A percentile compares a stretch with the other conserved stretches of the same genome.
phyloP scores from a whole-genome alignment of 2,888 invertebrate genomes.

The Temnothorax ravouxi region DNA sequence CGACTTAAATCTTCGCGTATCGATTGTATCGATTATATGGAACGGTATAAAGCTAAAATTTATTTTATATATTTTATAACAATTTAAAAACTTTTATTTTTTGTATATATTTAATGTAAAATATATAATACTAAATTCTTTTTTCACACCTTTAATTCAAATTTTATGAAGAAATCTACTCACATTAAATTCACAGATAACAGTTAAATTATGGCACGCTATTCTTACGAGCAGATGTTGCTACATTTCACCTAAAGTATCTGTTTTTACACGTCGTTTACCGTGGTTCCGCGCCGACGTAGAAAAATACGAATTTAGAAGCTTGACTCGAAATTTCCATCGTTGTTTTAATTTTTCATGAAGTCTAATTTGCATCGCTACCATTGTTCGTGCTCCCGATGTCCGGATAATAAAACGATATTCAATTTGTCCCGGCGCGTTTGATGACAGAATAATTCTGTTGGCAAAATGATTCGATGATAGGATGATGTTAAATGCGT shows the following conservation, averaged over 20 bases:
- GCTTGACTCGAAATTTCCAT: neutral
- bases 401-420: conserved; percentile 3
- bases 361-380: neutral
- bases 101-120: neutral
- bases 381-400: neutral
- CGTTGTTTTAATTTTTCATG: conserved; percentile 12
- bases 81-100: neutral
- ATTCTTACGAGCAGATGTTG: conserved; percentile 9
- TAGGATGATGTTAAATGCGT: conserved; percentile 38
- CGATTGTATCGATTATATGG: neutral
- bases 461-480: neutral
- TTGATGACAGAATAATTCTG: conserved; percentile 24
- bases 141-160: neutral
- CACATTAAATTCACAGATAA: neutral
- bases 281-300: neutral
- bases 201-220: neutral
- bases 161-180: neutral
- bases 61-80: neutral
- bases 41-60: neutral
- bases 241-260: conserved; percentile 17
- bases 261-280: conserved; percentile 46
- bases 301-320: neutral
- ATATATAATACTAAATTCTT: neutral
- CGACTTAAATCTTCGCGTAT: neutral
- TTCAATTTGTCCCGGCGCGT: conserved; percentile 18